A percentile compares a stretch with the other conserved stretches of the same genome.
Evolutionary conservation across 92 coral and sea anemone species (phyloP).

Genomic region (Porites lobata): DNA sequence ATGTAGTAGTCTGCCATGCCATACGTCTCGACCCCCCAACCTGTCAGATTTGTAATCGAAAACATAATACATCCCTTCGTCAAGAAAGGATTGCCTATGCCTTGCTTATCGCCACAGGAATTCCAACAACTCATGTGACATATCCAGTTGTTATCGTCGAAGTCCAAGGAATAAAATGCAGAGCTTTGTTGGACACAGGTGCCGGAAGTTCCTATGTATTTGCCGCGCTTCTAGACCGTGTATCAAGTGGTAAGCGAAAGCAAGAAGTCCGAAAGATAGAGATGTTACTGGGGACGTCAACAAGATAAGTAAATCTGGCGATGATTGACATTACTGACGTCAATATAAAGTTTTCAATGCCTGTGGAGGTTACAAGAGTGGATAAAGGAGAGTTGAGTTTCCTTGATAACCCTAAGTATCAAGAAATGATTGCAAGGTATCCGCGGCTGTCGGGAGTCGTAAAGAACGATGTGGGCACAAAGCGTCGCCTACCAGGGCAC

Average conservation of each 20-base stretch:
- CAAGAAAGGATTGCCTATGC: no score
- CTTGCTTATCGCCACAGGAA: no score
- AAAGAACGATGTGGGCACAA: not conserved
- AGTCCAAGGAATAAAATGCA: not conserved
- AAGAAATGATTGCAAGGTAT: conserved; percentile 18
- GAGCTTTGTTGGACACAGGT: conserved; percentile 30
- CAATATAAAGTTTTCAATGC: conserved; percentile 20
- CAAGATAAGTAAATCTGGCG: conserved; percentile 37
- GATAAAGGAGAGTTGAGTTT: conserved; percentile 35
- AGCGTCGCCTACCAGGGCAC: conserved; percentile 36
- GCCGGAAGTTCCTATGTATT: conserved; percentile 6
- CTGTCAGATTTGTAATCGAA: no score
- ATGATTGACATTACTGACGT: conserved; percentile 10
- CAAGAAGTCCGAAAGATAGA: conserved; percentile 51
- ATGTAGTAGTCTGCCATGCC: no score
- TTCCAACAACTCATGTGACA: not conserved
- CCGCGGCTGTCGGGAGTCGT: conserved; percentile 21
- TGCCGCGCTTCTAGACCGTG: conserved; percentile 27
- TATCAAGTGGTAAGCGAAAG: conserved; percentile 12
- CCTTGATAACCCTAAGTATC: conserved; percentile 37
- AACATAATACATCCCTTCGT: no score
- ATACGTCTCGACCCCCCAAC: no score
- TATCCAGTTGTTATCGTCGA: not conserved
- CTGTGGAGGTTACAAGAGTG: conserved; percentile 44
- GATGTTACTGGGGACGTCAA: conserved; percentile 52